A percentile compares a stretch with the other conserved stretches of the same genome.
phyloP scores from a whole-genome alignment of 2,888 invertebrate genomes.

The Caradrina kadenii region DNA sequence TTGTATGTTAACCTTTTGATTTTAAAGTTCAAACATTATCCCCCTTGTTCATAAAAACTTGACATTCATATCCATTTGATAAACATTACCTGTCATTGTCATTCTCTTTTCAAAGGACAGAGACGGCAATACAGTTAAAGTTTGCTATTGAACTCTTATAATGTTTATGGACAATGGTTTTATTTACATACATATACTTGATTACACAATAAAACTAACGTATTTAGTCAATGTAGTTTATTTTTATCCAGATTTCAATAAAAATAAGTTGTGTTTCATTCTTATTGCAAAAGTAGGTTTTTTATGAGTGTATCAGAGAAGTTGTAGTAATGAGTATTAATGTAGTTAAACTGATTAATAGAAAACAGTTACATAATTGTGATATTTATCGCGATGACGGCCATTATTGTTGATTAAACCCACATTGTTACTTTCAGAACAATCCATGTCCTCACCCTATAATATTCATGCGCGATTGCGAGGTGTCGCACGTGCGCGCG shows the following conservation, averaged over 20 bases:
- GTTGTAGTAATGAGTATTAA: slow-evolving; percentile 10
- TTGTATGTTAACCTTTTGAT: slow-evolving; percentile 52
- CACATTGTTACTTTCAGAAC: slow-evolving; percentile 90
- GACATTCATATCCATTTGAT: slow-evolving; percentile 57
- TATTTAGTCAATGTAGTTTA: slow-evolving; percentile 20
- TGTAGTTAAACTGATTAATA: slow-evolving; percentile 32
- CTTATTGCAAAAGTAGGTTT: slow-evolving; percentile 8
- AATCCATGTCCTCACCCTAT: slow-evolving; percentile 96
- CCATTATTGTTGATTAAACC: slow-evolving; percentile 47
- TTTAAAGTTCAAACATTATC: slow-evolving; percentile 53
- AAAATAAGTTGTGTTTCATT: slow-evolving; percentile 6
- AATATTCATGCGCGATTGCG: slow-evolving; percentile 96
- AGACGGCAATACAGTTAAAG: slow-evolving; percentile 46
- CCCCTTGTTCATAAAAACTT: slow-evolving; percentile 57
- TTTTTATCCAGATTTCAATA: slow-evolving; percentile 19
- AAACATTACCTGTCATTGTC: slow-evolving; percentile 60
- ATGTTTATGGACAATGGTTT: slow-evolving; percentile 32
- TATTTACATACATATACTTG: slow-evolving; percentile 25
- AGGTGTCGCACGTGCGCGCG: slow-evolving; percentile 94
- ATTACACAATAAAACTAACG: slow-evolving; percentile 21
- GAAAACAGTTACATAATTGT: slow-evolving; percentile 46
- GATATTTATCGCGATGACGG: slow-evolving; percentile 32
- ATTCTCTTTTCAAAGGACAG: slow-evolving; percentile 42
- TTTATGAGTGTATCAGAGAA: slow-evolving; percentile 14
- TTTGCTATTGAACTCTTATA: slow-evolving; percentile 11